Evolutionary conservation across 2,113 vertebrate species (phyloP).

Genomic region (Brachypteracias leptosomus): DNA sequence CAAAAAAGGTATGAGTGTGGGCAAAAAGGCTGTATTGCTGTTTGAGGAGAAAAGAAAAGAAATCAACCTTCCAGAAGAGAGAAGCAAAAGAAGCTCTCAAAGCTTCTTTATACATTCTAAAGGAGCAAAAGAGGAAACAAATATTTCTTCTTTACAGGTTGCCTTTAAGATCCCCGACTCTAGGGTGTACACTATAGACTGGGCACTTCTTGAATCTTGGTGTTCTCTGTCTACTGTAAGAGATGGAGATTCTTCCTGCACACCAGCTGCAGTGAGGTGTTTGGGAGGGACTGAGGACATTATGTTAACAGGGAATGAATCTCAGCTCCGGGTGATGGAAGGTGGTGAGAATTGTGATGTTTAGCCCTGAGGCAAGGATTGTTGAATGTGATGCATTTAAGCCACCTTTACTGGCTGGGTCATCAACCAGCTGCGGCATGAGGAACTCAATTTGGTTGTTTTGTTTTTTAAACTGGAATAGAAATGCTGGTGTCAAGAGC

Average conservation of each 20-base stretch:
- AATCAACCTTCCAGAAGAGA: not conserved
- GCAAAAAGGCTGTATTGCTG: not conserved
- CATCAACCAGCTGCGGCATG: not conserved
- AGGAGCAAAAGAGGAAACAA: conserved; percentile 57
- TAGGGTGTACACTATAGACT: conserved; percentile 18
- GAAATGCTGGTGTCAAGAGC: conserved; percentile 66
- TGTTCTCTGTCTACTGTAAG: conserved; percentile 30
- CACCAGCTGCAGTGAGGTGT: conserved; percentile 34
- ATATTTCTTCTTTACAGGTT: conserved; percentile 35
- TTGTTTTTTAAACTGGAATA: conserved; percentile 41
- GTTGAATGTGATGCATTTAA: conserved; percentile 3
- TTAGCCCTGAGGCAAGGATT: conserved; percentile 43
- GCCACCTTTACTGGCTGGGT: conserved; percentile 11
- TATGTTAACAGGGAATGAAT: not conserved
- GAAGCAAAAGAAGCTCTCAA: not conserved
- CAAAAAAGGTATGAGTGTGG: fast-evolving
- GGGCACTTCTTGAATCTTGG: conserved; percentile 15
- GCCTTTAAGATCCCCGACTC: conserved; percentile 71
- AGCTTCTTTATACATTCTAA: not conserved
- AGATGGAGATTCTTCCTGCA: conserved; percentile 11
- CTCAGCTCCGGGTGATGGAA: conserved; percentile 43
- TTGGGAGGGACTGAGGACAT: not conserved
- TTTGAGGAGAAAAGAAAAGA: not conserved
- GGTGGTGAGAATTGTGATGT: not conserved
- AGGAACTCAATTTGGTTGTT: conserved; percentile 22